Evolutionary conservation across 35 echinoderm and acorn worm genomes (phyloP).

Genomic region (Chiridota heheva): DNA sequence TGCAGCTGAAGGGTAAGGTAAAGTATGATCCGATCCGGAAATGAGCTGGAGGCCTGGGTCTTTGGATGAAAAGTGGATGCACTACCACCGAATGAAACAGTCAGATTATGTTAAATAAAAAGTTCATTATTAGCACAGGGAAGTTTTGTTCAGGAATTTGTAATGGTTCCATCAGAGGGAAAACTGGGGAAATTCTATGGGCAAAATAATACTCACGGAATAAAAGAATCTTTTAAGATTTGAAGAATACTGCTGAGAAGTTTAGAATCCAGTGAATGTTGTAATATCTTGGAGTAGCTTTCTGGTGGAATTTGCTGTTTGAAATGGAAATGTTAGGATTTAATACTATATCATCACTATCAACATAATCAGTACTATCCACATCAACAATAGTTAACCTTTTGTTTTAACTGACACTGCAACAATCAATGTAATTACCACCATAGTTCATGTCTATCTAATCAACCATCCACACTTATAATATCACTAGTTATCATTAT

Average conservation of each 20-base stretch:
- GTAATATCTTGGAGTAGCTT: conserved; percentile 58
- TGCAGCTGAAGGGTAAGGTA: no score
- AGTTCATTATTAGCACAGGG: background rate
- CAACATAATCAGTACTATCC: no score
- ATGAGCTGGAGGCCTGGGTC: no score
- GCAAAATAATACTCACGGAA: conserved; percentile 62
- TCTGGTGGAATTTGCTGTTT: conserved; percentile 73
- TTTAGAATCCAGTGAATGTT: conserved; percentile 73
- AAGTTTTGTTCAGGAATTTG: background rate
- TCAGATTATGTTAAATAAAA: no score
- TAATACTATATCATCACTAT: background rate
- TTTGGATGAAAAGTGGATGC: no score
- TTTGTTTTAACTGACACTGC: background rate
- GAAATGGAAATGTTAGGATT: conserved; percentile 3
- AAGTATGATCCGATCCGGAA: no score
- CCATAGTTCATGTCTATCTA: background rate
- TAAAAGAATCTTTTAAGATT: conserved; percentile 57
- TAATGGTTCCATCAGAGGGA: background rate
- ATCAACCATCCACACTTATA: background rate
- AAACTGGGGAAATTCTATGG: background rate
- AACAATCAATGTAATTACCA: background rate
- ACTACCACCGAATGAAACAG: no score
- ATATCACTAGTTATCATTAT: background rate
- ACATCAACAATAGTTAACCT: background rate
- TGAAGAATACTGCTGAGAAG: conserved; percentile 71